Conservation (phyloP, 2,888 invertebrate species). For the Imbricaverruca yamaguchii region DNA sequence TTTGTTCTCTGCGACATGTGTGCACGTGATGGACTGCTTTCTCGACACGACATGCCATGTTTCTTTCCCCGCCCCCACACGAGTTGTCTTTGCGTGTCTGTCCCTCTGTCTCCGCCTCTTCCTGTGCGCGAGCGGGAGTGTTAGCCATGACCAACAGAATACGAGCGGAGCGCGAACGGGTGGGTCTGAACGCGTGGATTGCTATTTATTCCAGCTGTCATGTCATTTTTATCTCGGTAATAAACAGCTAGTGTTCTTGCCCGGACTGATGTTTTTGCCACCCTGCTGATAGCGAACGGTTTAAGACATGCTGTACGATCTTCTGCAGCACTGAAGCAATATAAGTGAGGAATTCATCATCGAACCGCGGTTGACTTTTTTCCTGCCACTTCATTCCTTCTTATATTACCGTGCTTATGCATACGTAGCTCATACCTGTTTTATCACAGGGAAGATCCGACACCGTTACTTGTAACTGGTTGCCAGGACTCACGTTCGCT, state of each 20-base stretch:
- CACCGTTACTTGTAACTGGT: no score
- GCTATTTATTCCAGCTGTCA: conserved; percentile 21
- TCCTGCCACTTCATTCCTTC: no score
- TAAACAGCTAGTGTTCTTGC: conserved; percentile 22
- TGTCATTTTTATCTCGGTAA: conserved; percentile 21
- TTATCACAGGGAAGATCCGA: no score
- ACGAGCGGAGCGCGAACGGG: neutral
- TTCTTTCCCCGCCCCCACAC: neutral
- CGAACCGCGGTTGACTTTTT: no score
- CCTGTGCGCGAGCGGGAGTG: neutral
- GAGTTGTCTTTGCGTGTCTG: neutral
- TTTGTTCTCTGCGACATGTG: conserved; percentile 6
- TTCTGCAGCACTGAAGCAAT: no score
- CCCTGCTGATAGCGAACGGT: no score
- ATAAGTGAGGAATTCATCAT: no score
- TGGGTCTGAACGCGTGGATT: neutral
- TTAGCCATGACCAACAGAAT: neutral
- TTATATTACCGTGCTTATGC: no score
- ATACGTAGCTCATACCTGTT: no score
- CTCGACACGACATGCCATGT: no score
- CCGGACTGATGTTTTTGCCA: neutral
- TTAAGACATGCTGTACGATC: no score
- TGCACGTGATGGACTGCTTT: neutral
- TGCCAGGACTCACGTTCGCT: no score
- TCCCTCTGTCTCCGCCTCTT: neutral